Percentiles rank a stretch among this genome's conserved stretches.
phyloP scores from a whole-genome alignment of 2,113 vertebrate species.

The Cyanistes caeruleus region DNA sequence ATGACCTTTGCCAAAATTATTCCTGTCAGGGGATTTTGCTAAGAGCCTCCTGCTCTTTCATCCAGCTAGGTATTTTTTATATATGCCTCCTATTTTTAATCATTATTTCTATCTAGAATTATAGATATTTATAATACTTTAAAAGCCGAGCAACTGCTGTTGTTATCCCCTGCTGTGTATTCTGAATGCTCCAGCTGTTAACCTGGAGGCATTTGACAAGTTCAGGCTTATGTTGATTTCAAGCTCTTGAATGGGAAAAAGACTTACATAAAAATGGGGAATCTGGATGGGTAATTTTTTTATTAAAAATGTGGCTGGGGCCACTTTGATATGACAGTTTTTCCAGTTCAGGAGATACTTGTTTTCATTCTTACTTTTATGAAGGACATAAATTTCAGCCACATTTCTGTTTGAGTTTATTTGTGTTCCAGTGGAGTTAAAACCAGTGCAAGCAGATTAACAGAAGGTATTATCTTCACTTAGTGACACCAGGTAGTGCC shows the following conservation, averaged over 20 bases:
- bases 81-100: neutral
- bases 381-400: neutral
- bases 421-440: neutral
- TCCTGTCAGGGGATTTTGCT: neutral
- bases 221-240: constrained; percentile 85
- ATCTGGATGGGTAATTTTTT: constrained; percentile 48
- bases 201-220: constrained; percentile 80
- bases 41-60: neutral
- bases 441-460: neutral
- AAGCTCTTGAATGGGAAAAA: constrained; percentile 81
- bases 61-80: neutral
- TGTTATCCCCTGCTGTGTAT: neutral
- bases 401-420: neutral
- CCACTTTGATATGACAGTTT: neutral
- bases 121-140: neutral
- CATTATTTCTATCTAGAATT: neutral
- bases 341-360: neutral
- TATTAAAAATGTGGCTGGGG: neutral
- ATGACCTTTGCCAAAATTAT: neutral
- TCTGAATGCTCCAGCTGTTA: constrained; percentile 80
- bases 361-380: neutral
- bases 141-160: neutral
- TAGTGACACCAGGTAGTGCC: neutral
- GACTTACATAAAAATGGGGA: constrained; percentile 79
- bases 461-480: neutral